Percentiles rank a stretch among this genome's conserved stretches.
These are phyloP conservation scores for Aphelenchoides avenae DNA, from an alignment of 1,140 invertebrate species.

Conservation along the genomic window DNA sequence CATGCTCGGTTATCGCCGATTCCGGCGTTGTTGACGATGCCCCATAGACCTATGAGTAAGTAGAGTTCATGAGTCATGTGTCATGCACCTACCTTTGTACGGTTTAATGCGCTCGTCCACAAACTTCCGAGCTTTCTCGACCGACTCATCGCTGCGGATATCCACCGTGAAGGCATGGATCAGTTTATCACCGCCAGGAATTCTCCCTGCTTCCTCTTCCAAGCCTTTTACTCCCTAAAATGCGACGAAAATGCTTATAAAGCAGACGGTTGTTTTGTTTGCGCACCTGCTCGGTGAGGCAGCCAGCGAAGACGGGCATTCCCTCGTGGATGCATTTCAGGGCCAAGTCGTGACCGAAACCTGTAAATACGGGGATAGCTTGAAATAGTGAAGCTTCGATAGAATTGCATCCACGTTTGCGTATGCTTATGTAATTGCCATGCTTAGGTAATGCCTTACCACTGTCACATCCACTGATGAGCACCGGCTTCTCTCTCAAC, in stretches of 20 bases:
- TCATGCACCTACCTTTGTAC: background rate
- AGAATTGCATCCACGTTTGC: too few relatives aligned
- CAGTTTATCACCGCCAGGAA: constrained; percentile 10
- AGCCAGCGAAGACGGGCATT: constrained; percentile 44
- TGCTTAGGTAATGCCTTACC: too few relatives aligned
- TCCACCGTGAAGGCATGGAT: constrained; percentile 25
- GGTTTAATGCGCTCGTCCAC: constrained; percentile 21
- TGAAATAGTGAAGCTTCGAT: too few relatives aligned
- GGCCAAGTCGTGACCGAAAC: constrained; percentile 34
- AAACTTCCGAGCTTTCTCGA: constrained; percentile 33
- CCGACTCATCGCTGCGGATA: constrained; percentile 28
- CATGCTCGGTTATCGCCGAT: constrained; percentile 32
- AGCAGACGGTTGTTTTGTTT: background rate
- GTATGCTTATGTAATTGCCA: too few relatives aligned
- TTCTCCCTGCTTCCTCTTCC: constrained; percentile 11
- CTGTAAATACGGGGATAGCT: too few relatives aligned
- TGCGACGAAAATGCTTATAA: background rate
- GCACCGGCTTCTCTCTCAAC: constrained; percentile 27
- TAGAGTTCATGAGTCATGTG: too few relatives aligned
- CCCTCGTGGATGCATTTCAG: constrained; percentile 29
- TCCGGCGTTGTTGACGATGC: constrained; percentile 34
- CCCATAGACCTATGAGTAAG: constrained; percentile 20
- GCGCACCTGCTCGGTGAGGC: constrained; percentile 26
- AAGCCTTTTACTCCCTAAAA: constrained; percentile 7
- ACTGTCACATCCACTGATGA: constrained; percentile 33